Evolutionary conservation across 2,888 invertebrate genomes (phyloP).

Genomic region (Ischnura elegans): DNA sequence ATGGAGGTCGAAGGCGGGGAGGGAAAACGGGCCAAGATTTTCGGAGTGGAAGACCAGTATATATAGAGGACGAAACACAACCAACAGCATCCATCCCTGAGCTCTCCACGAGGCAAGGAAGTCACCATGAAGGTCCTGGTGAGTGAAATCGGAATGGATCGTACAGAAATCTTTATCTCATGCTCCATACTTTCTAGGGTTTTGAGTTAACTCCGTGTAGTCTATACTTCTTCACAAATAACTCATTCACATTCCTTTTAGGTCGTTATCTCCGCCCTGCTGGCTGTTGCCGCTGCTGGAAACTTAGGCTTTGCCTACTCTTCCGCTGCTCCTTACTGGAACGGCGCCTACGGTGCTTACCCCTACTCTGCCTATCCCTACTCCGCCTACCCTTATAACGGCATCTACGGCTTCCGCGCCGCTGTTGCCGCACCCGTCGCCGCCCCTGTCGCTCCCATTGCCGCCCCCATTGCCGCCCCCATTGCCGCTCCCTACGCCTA

Average conservation of each 20-base stretch:
- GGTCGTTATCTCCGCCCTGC: conserved; percentile 72
- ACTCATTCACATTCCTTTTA: background rate
- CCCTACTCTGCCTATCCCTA: conserved; percentile 2
- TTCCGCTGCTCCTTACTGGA: conserved; percentile 67
- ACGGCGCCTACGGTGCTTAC: conserved; percentile 53
- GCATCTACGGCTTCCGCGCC: conserved; percentile 38
- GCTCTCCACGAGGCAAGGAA: conserved; percentile 62
- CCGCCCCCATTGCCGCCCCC: conserved; percentile 64
- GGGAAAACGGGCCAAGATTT: background rate
- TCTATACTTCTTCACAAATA: background rate
- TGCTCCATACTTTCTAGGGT: background rate
- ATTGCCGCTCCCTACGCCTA: conserved; percentile 68
- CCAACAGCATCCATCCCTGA: conserved; percentile 46
- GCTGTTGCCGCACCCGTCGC: background rate
- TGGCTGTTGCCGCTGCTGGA: conserved; percentile 68
- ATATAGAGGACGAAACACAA: background rate
- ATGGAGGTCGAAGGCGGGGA: background rate
- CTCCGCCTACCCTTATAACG: background rate
- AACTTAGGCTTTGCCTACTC: conserved; percentile 71
- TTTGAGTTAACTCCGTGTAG: background rate
- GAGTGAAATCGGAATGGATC: background rate
- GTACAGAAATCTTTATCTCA: background rate
- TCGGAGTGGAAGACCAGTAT: background rate
- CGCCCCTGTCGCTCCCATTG: background rate
- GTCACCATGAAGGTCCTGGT: conserved; percentile 68